phyloP scores from a whole-genome alignment of 2,888 invertebrate species.

The Stenodema calcarata region DNA sequence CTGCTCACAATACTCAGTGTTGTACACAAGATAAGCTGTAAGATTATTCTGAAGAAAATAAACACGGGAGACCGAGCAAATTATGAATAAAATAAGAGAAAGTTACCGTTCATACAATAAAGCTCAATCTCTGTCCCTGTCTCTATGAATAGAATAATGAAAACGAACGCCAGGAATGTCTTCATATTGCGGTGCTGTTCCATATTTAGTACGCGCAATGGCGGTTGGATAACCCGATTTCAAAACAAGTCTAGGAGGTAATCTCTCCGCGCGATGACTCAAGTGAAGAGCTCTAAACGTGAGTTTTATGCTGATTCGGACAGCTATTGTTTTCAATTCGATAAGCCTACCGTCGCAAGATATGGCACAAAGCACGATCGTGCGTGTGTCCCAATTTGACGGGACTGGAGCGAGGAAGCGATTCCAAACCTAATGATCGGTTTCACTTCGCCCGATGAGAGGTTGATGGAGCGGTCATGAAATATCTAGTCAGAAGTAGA shows the following conservation, averaged over 20 bases:
- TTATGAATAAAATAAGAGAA: too few species aligned
- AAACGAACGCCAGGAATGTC: too few species aligned
- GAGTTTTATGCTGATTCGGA: not conserved
- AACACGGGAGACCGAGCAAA: too few species aligned
- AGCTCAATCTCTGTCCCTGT: too few species aligned
- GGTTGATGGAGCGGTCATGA: not conserved
- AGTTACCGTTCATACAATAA: too few species aligned
- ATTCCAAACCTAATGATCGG: not conserved
- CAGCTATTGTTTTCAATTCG: not conserved
- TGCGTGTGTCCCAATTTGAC: not conserved
- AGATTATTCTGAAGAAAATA: too few species aligned
- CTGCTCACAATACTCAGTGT: too few species aligned
- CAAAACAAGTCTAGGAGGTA: not conserved
- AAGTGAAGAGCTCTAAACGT: not conserved
- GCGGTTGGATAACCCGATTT: not conserved
- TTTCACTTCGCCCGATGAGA: conserved; percentile 1
- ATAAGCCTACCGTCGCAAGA: not conserved
- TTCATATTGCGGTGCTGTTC: not conserved
- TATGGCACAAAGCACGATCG: not conserved
- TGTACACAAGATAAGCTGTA: too few species aligned
- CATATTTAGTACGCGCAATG: not conserved
- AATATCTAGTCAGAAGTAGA: not conserved
- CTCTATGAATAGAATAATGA: too few species aligned
- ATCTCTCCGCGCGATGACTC: not conserved
- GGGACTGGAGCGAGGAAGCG: not conserved